A percentile compares a stretch with the other conserved stretches of the same genome.
Conservation (phyloP, 2,113 vertebrate species). For the rat (Rattus norvegicus) region DNA sequence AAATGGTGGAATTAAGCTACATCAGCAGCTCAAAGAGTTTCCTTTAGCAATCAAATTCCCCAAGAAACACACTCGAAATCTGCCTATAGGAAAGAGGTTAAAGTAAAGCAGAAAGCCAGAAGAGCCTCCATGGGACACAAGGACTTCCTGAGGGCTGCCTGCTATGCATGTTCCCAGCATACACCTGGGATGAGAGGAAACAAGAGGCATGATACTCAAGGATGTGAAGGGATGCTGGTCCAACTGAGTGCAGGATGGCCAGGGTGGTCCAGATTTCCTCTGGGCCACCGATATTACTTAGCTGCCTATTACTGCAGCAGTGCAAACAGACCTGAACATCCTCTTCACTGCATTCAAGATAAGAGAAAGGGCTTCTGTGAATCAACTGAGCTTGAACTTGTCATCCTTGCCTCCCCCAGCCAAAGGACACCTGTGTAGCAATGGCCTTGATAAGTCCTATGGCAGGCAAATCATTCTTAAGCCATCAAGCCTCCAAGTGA, state of each 20-base stretch:
- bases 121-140: not conserved
- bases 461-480: not conserved
- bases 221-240: not conserved
- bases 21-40: constrained; percentile 14
- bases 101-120: not conserved
- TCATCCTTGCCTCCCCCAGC: not conserved
- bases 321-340: not conserved
- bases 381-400: not conserved
- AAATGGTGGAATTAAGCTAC: constrained; percentile 15
- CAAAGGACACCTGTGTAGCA: not conserved
- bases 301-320: not conserved
- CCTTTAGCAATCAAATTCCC: not conserved
- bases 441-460: not conserved
- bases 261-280: not conserved
- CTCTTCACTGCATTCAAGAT: not conserved
- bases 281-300: too few relatives aligned
- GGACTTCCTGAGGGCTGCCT: not conserved
- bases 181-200: not conserved
- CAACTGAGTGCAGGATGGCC: not conserved
- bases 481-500: not conserved
- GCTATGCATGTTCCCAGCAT: not conserved
- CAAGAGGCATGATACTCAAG: not conserved
- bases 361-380: not conserved
- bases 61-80: not conserved
- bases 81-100: not conserved